phyloP scores from a whole-genome alignment of 2,797 vertebrate species.

The Xerus rutilus region DNA sequence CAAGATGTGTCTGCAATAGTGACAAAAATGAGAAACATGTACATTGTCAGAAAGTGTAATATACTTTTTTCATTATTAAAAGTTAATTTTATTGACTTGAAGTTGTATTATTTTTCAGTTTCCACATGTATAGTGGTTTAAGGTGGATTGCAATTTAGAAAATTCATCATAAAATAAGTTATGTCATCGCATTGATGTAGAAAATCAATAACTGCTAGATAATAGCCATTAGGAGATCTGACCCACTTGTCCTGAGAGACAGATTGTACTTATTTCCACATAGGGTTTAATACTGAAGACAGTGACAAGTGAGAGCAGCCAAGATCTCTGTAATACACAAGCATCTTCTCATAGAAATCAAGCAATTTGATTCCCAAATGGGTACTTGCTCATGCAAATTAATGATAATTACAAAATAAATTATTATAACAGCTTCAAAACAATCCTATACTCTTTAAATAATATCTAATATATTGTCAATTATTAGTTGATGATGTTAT shows the following conservation, averaged over 20 bases:
- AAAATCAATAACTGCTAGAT: background rate
- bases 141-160: background rate
- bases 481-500: background rate
- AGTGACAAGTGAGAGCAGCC: background rate
- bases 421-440: background rate
- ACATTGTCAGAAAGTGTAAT: background rate
- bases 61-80: background rate
- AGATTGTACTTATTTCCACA: background rate
- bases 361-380: slow-evolving; percentile 44
- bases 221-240: background rate
- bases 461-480: background rate
- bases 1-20: background rate
- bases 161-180: background rate
- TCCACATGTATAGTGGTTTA: background rate
- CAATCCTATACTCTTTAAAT: background rate
- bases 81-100: background rate
- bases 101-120: background rate
- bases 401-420: slow-evolving; percentile 47
- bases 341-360: background rate
- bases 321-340: background rate
- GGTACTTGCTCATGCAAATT: slow-evolving; percentile 58
- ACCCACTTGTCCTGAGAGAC: background rate
- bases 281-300: background rate
- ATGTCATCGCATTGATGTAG: background rate
- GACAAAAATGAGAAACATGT: background rate